Evolutionary conservation across 2,113 vertebrate species (phyloP).

Genomic region (Hippocampus abdominalis): DNA sequence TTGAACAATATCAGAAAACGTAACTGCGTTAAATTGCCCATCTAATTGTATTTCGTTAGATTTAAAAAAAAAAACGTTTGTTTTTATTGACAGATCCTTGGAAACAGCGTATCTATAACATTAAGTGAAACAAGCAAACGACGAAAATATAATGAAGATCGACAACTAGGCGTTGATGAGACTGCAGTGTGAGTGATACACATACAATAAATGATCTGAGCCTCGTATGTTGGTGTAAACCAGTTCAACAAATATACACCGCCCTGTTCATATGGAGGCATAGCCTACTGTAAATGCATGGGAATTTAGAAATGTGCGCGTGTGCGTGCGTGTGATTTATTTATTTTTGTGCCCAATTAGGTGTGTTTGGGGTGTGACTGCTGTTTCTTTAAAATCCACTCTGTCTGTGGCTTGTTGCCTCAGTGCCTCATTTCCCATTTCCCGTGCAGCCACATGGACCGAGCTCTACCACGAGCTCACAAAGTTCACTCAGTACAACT

Average conservation of each 20-base stretch:
- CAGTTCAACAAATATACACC: background rate
- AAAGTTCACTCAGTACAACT: conserved; percentile 30
- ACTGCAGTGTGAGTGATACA: background rate
- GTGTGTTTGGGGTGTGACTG: background rate
- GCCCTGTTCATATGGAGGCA: background rate
- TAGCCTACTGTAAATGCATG: background rate
- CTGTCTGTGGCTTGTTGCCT: conserved; percentile 51
- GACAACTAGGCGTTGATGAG: no score
- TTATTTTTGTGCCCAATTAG: background rate
- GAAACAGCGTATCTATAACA: no score
- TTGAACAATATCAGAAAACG: background rate
- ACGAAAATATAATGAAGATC: no score
- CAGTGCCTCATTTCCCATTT: conserved; percentile 63
- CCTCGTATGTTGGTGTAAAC: background rate
- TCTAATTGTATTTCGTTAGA: background rate
- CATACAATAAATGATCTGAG: background rate
- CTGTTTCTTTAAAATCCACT: conserved; percentile 61
- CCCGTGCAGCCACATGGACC: conserved; percentile 64
- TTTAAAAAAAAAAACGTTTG: no score
- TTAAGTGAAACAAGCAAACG: no score
- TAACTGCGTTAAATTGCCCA: background rate
- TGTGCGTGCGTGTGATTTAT: background rate
- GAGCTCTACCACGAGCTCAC: conserved; percentile 38
- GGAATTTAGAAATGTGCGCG: no score
- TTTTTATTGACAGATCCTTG: no score